phyloP scores from a whole-genome alignment of 2,113 vertebrate species.

The Chinchilla lanigera region DNA sequence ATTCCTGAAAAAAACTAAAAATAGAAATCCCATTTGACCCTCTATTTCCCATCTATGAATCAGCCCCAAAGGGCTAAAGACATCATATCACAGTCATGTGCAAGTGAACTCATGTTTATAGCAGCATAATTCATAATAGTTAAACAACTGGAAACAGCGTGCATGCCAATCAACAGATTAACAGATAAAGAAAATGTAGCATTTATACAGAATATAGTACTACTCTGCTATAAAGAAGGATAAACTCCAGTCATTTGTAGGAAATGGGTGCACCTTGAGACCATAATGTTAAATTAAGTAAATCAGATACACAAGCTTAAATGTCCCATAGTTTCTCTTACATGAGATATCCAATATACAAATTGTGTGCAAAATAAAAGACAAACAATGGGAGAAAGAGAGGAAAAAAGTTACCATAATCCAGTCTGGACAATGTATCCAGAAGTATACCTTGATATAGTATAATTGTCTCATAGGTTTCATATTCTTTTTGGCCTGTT shows the following conservation, averaged over 20 bases:
- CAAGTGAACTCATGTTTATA: not conserved
- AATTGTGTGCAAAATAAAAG: not conserved
- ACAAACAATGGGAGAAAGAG: not conserved
- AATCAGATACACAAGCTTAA: not conserved
- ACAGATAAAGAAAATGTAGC: not conserved
- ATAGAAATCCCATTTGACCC: not conserved
- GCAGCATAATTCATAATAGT: not conserved
- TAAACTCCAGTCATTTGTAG: not conserved
- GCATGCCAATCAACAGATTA: not conserved
- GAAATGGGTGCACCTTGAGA: not conserved
- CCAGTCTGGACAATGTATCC: not conserved
- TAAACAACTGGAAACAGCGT: not conserved
- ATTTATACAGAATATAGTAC: not conserved
- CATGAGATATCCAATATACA: not conserved
- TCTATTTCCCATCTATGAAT: not conserved
- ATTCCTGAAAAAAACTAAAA: not conserved
- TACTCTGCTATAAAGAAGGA: not conserved
- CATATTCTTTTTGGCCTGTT: not conserved
- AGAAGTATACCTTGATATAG: not conserved
- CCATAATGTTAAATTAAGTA: not conserved
- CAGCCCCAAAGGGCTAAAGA: not conserved
- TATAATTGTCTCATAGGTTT: not conserved
- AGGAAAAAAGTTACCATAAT: not conserved
- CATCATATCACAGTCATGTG: not conserved
- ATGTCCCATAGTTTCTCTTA: not conserved